Evolutionary conservation across 1,140 invertebrate genomes (phyloP).

Genomic region (Caenorhabditis inopinata): DNA sequence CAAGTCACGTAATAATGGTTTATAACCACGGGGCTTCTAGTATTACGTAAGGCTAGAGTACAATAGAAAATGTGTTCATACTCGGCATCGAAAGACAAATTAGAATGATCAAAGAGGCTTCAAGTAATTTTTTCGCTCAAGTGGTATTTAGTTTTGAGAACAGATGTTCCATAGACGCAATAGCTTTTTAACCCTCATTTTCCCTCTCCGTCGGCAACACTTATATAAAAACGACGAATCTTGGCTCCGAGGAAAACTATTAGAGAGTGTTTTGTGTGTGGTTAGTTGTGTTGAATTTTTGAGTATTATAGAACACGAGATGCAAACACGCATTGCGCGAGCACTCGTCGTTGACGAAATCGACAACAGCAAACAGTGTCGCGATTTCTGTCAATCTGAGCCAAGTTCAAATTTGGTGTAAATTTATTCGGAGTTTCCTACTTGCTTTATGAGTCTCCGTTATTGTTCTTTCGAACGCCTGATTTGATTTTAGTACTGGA

Average conservation of each 20-base stretch:
- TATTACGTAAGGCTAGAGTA: constrained; percentile 16
- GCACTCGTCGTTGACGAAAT: neutral
- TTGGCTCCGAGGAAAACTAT: neutral
- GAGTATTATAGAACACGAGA: constrained; percentile 31
- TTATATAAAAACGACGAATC: neutral
- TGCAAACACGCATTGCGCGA: constrained; percentile 6
- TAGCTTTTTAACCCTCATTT: neutral
- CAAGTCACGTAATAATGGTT: constrained; percentile 34
- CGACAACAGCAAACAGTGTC: neutral
- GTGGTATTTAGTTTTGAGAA: no score
- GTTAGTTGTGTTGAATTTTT: neutral
- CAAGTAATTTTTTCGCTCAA: no score
- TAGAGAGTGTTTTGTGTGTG: neutral
- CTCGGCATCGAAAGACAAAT: neutral
- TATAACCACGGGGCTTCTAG: neutral
- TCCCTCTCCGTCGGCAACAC: neutral
- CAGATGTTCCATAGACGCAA: no score
- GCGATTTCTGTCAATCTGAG: neutral
- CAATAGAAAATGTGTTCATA: neutral
- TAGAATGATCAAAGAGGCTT: no score
- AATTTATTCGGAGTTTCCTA: no score
- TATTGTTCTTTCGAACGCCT: no score
- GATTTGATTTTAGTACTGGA: no score
- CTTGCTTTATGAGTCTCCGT: no score
- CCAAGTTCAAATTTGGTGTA: no score